These are phyloP conservation scores for Python bivittatus DNA, from an alignment of 2,113 vertebrate genomes.

Conservation along the genomic window DNA sequence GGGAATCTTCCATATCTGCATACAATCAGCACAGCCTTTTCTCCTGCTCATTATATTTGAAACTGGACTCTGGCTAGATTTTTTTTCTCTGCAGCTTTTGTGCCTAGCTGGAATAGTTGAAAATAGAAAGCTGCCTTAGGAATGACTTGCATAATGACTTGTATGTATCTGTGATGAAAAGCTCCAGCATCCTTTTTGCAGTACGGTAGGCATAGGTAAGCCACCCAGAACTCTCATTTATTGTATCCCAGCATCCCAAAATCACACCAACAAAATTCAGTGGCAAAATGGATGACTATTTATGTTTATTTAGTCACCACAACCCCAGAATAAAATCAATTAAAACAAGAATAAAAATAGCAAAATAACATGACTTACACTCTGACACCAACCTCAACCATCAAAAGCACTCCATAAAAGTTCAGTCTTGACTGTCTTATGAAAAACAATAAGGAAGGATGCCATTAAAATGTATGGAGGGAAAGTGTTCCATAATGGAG, in stretches of 20 bases:
- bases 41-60: no score
- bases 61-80: neutral
- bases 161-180: neutral
- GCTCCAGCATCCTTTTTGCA: neutral
- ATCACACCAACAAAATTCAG: neutral
- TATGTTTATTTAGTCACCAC: neutral
- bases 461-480: neutral
- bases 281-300: neutral
- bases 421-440: neutral
- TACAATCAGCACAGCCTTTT: no score
- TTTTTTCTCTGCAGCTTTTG: neutral
- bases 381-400: neutral
- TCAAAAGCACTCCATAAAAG: neutral
- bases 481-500: neutral
- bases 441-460: neutral
- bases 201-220: neutral
- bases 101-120: neutral
- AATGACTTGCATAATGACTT: neutral
- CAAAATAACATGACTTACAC: neutral
- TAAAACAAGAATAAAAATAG: neutral
- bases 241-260: neutral
- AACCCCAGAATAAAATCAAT: neutral
- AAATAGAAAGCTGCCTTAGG: neutral
- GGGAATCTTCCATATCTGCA: neutral
- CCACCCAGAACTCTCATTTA: neutral